Conservation (phyloP, 2,888 invertebrate species). For the Leptarthrus brevirostris region DNA sequence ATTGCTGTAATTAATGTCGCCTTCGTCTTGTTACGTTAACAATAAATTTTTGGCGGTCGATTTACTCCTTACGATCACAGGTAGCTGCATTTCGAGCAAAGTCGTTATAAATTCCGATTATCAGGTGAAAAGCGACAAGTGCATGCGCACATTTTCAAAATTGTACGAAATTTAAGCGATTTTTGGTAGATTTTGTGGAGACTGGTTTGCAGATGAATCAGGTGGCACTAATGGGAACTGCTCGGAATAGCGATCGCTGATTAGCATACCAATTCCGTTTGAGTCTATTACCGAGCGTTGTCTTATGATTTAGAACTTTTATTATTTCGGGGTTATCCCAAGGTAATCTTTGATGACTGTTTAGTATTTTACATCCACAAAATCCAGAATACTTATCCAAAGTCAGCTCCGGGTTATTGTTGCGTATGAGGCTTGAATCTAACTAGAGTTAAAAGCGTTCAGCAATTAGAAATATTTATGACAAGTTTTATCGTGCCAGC, state of each 20-base stretch:
- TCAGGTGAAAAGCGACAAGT: no score
- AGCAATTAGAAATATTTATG: slow-evolving; percentile 3
- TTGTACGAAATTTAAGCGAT: no score
- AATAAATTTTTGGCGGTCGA: slow-evolving; percentile 24
- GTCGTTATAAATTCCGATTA: neutral
- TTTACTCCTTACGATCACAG: slow-evolving; percentile 13
- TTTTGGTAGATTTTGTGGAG: no score
- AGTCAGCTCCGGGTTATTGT: neutral
- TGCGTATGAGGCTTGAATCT: slow-evolving; percentile 3
- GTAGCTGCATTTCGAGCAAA: neutral
- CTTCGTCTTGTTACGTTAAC: slow-evolving; percentile 23
- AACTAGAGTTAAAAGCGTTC: slow-evolving; percentile 13
- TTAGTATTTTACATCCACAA: no score
- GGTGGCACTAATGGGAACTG: no score
- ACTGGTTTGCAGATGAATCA: no score
- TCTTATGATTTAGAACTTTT: neutral
- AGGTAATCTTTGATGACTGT: neutral
- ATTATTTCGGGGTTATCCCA: slow-evolving; percentile 29
- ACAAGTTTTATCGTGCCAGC: neutral
- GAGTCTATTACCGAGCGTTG: neutral
- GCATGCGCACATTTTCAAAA: no score
- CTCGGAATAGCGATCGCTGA: neutral
- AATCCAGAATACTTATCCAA: no score
- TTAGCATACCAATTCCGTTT: neutral
- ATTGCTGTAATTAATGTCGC: slow-evolving; percentile 38